Conservation (phyloP, 2,113 vertebrate genomes). For the Lamprotornis superbus region DNA sequence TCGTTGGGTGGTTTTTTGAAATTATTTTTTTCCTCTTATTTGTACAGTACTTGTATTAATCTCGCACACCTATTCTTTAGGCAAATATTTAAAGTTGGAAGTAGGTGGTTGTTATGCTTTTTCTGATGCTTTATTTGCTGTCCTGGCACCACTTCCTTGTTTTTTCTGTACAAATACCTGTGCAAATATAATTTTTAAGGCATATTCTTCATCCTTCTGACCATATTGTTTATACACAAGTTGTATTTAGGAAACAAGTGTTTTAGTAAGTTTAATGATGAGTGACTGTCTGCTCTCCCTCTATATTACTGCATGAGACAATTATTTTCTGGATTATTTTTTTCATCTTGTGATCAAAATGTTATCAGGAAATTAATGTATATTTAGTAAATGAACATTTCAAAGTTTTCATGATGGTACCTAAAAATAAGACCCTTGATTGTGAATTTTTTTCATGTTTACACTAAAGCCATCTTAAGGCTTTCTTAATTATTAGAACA, state of each 20-base stretch:
- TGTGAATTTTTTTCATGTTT: not conserved
- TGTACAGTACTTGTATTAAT: not conserved
- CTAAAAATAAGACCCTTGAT: not conserved
- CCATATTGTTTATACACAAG: not conserved
- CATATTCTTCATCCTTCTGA: not conserved
- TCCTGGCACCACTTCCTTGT: not conserved
- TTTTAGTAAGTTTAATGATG: not conserved
- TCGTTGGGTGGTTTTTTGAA: accelerated
- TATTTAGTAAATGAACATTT: not conserved
- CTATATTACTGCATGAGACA: not conserved
- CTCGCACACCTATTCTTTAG: not conserved
- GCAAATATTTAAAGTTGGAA: not conserved
- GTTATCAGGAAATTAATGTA: not conserved
- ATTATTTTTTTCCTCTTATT: not conserved
- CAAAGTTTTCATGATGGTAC: not conserved
- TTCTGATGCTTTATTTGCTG: not conserved
- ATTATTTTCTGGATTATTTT: not conserved
- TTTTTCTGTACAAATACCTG: not conserved
- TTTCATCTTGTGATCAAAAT: not conserved
- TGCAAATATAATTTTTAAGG: not conserved
- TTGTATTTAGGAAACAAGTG: not conserved
- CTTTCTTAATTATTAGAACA: not conserved
- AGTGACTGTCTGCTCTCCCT: not conserved
- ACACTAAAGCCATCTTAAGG: not conserved
- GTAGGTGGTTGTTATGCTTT: not conserved